These are phyloP conservation scores for Pelecanoides urinatrix DNA, from an alignment of 2,113 vertebrate genomes.

Conservation along the genomic window DNA sequence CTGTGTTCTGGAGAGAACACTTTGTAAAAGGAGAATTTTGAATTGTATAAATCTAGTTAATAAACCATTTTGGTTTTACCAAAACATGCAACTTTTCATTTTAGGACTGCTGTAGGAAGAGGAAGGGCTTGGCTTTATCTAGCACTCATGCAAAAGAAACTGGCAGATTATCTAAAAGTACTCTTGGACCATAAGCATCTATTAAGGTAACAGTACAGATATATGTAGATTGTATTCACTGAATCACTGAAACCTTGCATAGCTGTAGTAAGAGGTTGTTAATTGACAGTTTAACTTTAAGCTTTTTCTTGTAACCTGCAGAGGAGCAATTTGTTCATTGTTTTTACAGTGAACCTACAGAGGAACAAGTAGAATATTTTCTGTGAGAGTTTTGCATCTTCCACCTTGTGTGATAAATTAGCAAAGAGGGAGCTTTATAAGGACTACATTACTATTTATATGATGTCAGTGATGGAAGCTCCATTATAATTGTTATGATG, in stretches of 20 bases:
- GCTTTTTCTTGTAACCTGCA: not conserved
- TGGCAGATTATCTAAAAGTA: conserved; percentile 94
- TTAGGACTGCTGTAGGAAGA: conserved; percentile 90
- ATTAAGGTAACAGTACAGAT: conserved; percentile 76
- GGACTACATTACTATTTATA: not conserved
- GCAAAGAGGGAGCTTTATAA: not conserved
- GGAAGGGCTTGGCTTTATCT: conserved; percentile 96
- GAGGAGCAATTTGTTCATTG: not conserved
- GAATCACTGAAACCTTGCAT: not conserved
- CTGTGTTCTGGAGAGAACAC: not conserved
- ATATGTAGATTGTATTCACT: not conserved
- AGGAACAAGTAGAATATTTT: not conserved
- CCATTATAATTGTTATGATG: not conserved
- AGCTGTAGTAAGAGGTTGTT: not conserved
- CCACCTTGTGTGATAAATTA: not conserved
- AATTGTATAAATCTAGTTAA: not conserved
- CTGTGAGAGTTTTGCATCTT: not conserved
- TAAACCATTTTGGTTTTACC: not conserved
- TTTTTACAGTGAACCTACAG: not conserved
- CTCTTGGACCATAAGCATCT: conserved; percentile 90
- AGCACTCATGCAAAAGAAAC: conserved; percentile 97
- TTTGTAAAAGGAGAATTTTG: not conserved
- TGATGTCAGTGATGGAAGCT: not conserved
- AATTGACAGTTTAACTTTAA: not conserved
- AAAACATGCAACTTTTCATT: conserved; percentile 4